phyloP scores from a whole-genome alignment of 2,113 vertebrate genomes.

The Brienomyrus brachyistius region DNA sequence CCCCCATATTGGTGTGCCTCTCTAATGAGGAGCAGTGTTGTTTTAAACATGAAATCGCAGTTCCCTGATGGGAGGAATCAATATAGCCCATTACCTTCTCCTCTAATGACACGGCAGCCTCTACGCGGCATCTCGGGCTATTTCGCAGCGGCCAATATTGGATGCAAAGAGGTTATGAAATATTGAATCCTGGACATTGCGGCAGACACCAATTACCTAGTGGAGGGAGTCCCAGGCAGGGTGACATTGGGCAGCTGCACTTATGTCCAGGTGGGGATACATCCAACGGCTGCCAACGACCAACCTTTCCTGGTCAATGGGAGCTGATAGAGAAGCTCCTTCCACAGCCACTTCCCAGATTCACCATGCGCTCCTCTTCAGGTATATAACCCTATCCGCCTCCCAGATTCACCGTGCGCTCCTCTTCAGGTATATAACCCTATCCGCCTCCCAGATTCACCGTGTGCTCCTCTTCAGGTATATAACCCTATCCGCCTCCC shows the following conservation, averaged over 20 bases:
- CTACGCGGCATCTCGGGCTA: slow-evolving; percentile 52
- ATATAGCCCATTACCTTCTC: slow-evolving; percentile 65
- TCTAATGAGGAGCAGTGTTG: slow-evolving; percentile 72
- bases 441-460: neutral
- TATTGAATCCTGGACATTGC: slow-evolving; percentile 64
- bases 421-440: neutral
- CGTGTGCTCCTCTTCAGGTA: neutral
- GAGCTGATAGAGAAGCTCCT: neutral
- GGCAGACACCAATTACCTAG: slow-evolving; percentile 58
- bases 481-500: neutral
- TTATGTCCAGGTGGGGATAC: neutral
- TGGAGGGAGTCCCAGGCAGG: slow-evolving; percentile 51
- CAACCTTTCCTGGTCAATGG: neutral
- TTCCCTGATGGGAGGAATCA: slow-evolving; percentile 56
- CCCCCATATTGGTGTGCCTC: slow-evolving; percentile 39
- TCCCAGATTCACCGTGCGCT: neutral
- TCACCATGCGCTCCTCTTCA: neutral
- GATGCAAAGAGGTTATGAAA: slow-evolving; percentile 68
- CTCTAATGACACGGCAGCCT: slow-evolving; percentile 58
- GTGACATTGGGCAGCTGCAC: neutral
- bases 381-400: neutral
- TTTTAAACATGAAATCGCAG: slow-evolving; percentile 69
- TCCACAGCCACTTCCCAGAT: neutral
- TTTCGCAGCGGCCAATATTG: slow-evolving; percentile 60
- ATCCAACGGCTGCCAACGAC: neutral